Evolutionary conservation across 2,797 vertebrate species (phyloP), one percentile per base, ranked within the genome.

Genomic region (Sebastolobus altivelis): DNA sequence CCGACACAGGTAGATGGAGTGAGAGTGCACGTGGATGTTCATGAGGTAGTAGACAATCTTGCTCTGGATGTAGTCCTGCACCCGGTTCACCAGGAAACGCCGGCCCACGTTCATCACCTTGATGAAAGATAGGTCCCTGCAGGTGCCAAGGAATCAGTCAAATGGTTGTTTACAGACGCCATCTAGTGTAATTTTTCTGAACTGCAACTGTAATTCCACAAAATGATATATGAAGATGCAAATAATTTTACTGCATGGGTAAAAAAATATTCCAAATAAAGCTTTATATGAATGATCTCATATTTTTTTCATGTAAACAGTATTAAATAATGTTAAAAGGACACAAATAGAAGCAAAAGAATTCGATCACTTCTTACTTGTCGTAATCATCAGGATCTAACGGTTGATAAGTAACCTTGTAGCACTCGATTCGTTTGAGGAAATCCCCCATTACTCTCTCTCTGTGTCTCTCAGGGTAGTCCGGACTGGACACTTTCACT

Each of bases 11-110:
- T 99, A 99, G 93, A 99, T 98, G 93, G 97, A 98, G 79, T 98
- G 98, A 0, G 97, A 97, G 93, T 98, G 97, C 61, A 99, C 97
- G 0, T 98, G 97, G 91, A 99, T 99, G 93, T 99, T 99, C 98
- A 99, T 99, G 87, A 99, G 97, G 94, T 99, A 99, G 95, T 99
- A 99, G 62, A 99, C 98, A 0, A 99, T 99, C 91, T 98, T 99
- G 82, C 98, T 99, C 96, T 99, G 98, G 94, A 99, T 99, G 93
- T 99, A 99, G 94, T 99, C 98, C 82, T 98, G 98, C 54, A 99
- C 96, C 68, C 96, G 95, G 95, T 99, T 99, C 72, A 99, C 98
- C 77, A 99, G 93, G 85, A 98, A 99, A 2, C 98, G 96, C 58
- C 97, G 97, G 16, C 98, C 98, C 88, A 99, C 98, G 0, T 99